phyloP scores from a whole-genome alignment of 2,888 invertebrate genomes.

The Thymelicus acteon region DNA sequence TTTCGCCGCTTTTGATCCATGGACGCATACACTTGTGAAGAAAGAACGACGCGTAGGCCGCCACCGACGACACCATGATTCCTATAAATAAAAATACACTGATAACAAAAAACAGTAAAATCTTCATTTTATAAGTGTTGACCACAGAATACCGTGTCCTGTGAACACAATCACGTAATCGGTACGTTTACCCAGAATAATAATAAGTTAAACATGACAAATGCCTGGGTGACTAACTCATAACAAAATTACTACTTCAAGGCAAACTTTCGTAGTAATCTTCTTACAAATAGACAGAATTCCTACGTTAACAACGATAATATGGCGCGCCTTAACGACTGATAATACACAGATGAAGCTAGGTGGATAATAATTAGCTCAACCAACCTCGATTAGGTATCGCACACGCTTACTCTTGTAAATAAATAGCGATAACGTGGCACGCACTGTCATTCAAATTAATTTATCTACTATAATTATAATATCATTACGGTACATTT shows the following conservation, averaged over 20 bases:
- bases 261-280: background rate
- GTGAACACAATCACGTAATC: no score
- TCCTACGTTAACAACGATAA: background rate
- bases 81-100: slow-evolving; percentile 66
- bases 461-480: no score
- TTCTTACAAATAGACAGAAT: background rate
- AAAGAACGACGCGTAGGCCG: slow-evolving; percentile 78
- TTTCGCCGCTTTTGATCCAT: slow-evolving; percentile 70
- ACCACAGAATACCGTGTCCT: no score
- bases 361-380: background rate
- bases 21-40: slow-evolving; percentile 73
- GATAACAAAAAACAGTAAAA: background rate
- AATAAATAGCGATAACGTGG: background rate
- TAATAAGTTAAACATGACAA: no score
- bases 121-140: no score
- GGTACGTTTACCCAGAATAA: no score
- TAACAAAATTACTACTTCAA: no score
- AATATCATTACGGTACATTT: no score
- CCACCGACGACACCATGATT: slow-evolving; percentile 87
- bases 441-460: no score
- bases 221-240: no score
- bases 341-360: slow-evolving; percentile 1
- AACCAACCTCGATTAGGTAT: background rate
- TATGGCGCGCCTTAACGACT: background rate
- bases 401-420: background rate